Evolutionary conservation across 1,140 invertebrate genomes (phyloP).

Genomic region (Pomacea maculata): DNA sequence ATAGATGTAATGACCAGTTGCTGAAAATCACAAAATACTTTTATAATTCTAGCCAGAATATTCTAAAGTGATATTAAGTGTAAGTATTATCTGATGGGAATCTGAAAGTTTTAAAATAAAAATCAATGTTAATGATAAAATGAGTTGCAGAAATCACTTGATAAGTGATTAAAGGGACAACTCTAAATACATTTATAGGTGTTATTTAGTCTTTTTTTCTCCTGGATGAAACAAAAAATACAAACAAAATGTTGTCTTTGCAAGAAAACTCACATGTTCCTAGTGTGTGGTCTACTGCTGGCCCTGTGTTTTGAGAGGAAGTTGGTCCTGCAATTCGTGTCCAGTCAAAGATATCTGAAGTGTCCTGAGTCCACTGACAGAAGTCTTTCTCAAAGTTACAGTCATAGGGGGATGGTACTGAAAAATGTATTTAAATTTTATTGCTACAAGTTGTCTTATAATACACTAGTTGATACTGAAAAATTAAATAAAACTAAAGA

Average conservation of each 20-base stretch:
- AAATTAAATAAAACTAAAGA: too few species aligned
- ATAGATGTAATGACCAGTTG: conserved; percentile 28
- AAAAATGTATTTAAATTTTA: not conserved
- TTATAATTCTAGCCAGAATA: too few species aligned
- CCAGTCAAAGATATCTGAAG: conserved; percentile 62
- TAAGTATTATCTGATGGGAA: too few species aligned
- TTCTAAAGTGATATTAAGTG: too few species aligned
- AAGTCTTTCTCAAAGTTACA: conserved; percentile 61
- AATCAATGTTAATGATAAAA: too few species aligned
- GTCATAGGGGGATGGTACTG: conserved; percentile 21
- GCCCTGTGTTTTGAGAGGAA: conserved; percentile 42
- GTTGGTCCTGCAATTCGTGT: conserved; percentile 38
- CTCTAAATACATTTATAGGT: not conserved
- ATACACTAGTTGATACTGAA: too few species aligned
- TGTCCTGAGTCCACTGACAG: conserved; percentile 59
- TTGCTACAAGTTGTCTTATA: too few species aligned
- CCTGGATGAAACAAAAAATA: too few species aligned
- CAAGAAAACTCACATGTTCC: conserved; percentile 20
- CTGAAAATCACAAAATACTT: conserved; percentile 18
- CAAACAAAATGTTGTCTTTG: too few species aligned
- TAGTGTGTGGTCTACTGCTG: conserved; percentile 46
- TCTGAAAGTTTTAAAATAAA: too few species aligned
- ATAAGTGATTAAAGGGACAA: too few species aligned
- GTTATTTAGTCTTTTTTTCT: not conserved
- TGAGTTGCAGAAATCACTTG: too few species aligned